These are phyloP conservation scores for Lytechinus pictus DNA, from an alignment of 35 echinoderm and acorn worm genomes.

Conservation along the genomic window DNA sequence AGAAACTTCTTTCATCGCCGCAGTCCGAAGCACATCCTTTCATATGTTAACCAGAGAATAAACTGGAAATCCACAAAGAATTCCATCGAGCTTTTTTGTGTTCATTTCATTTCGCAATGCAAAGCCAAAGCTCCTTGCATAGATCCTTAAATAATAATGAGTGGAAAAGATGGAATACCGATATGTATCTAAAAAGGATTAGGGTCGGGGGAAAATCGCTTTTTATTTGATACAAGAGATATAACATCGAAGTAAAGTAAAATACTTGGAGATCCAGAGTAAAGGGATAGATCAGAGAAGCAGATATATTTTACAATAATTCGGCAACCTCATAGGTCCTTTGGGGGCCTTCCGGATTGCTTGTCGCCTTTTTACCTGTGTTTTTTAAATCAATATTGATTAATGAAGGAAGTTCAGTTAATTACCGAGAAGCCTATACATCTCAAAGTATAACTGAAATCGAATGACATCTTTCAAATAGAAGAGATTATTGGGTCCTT, in stretches of 20 bases:
- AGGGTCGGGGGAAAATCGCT: neutral
- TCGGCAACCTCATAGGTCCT: neutral
- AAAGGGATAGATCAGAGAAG: neutral
- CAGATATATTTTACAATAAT: neutral
- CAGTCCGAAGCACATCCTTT: constrained; percentile 36
- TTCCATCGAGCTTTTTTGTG: constrained; percentile 39
- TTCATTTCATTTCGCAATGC: constrained; percentile 31
- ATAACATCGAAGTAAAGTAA: neutral
- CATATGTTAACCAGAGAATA: constrained; percentile 42
- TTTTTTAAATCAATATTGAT: neutral
- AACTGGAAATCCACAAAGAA: constrained; percentile 53
- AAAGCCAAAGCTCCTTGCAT: constrained; percentile 44
- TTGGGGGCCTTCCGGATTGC: neutral
- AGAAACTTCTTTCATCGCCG: neutral
- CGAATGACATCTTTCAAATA: neutral
- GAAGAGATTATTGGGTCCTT: neutral
- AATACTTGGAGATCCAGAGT: neutral
- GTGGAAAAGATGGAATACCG: constrained; percentile 9
- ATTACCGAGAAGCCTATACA: neutral
- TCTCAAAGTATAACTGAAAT: neutral
- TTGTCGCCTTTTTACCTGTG: neutral
- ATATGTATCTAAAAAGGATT: neutral
- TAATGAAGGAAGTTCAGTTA: neutral
- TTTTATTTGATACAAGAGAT: neutral
- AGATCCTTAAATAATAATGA: constrained; percentile 23